Conservation (phyloP, 2,113 vertebrate species). For the Macaca nemestrina region DNA sequence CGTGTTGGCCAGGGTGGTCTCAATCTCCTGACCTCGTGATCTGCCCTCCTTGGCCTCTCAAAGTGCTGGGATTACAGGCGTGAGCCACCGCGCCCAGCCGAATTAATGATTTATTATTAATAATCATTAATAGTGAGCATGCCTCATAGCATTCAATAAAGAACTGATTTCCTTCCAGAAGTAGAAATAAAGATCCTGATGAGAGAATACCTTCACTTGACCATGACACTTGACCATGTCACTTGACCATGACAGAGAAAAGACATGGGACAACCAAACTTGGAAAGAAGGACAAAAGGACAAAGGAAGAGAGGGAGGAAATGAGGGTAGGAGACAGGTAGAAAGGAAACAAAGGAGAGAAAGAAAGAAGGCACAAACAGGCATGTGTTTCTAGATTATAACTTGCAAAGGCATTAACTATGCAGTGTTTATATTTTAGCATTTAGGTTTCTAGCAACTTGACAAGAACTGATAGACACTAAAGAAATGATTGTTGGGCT, state of each 20-base stretch:
- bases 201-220: neutral
- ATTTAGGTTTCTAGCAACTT: neutral
- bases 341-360: neutral
- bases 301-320: neutral
- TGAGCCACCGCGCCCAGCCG: rapidly evolving
- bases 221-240: neutral
- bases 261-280: rapidly evolving
- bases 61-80: too few species aligned
- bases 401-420: neutral
- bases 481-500: neutral
- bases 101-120: neutral
- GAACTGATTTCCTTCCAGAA: neutral
- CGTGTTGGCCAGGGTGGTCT: too few species aligned
- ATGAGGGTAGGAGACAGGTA: rapidly evolving
- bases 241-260: neutral
- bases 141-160: neutral
- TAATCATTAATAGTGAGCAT: neutral
- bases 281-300: neutral
- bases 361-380: neutral
- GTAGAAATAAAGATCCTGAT: neutral
- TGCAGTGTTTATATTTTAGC: neutral
- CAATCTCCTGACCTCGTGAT: too few species aligned
- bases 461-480: neutral
- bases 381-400: neutral
- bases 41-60: too few species aligned